These are phyloP conservation scores for Danio jaintianensis DNA, from an alignment of 2,797 vertebrate species.

Conservation along the genomic window DNA sequence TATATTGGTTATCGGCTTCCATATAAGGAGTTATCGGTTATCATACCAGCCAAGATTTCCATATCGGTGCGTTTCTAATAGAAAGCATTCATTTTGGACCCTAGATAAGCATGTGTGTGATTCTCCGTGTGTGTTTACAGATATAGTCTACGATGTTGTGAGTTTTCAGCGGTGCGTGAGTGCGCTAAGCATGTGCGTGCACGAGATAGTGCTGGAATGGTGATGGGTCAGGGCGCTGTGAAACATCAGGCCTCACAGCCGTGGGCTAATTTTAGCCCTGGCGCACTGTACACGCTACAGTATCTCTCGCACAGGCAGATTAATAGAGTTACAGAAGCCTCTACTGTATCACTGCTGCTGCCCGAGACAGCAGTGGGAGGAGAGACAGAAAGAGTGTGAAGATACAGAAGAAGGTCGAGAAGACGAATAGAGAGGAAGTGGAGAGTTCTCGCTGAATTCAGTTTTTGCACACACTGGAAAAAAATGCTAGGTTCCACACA, in stretches of 20 bases:
- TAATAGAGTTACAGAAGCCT: slow-evolving; percentile 59
- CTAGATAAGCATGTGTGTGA: slow-evolving; percentile 49
- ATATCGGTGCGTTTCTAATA: too few relatives aligned
- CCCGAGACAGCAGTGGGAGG: slow-evolving; percentile 22
- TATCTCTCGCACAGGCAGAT: slow-evolving; percentile 57
- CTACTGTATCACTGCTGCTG: slow-evolving; percentile 42
- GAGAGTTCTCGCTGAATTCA: neutral
- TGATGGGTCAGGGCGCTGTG: slow-evolving; percentile 63
- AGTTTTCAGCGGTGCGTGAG: neutral
- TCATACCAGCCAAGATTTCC: too few relatives aligned
- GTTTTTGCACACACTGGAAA: neutral
- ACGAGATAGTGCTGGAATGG: slow-evolving; percentile 42
- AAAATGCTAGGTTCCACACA: too few relatives aligned
- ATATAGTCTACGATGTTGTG: neutral
- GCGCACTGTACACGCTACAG: slow-evolving; percentile 65
- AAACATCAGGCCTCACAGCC: slow-evolving; percentile 75
- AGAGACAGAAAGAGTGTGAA: slow-evolving; percentile 7
- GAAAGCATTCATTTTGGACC: neutral
- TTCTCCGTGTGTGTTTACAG: neutral
- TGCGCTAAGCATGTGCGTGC: slow-evolving; percentile 26
- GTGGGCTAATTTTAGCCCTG: slow-evolving; percentile 79
- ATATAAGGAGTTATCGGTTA: too few relatives aligned
- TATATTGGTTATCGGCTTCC: too few relatives aligned
- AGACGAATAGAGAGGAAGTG: slow-evolving; percentile 26
- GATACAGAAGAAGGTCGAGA: slow-evolving; percentile 30